phyloP scores from a whole-genome alignment of 2,797 vertebrate genomes.

The Macroramphosus scolopax region DNA sequence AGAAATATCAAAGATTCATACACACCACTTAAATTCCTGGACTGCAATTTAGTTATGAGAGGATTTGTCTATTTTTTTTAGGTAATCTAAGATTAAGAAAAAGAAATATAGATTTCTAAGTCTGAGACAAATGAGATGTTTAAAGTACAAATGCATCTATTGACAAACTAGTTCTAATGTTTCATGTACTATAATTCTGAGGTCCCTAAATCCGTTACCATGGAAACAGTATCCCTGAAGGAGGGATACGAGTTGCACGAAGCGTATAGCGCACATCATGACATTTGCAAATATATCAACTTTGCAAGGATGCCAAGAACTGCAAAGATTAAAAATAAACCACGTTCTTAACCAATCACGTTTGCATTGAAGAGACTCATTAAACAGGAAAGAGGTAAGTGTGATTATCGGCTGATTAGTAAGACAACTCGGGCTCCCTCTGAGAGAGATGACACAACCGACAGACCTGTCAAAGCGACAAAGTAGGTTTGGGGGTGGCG shows the following conservation, averaged over 20 bases:
- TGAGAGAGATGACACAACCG: constrained; percentile 40
- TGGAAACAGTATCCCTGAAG: constrained; percentile 22
- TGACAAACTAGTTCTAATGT: not conserved
- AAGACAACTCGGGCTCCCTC: constrained; percentile 29
- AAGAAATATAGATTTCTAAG: not conserved
- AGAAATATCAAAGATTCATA: not conserved
- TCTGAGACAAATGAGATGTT: not conserved
- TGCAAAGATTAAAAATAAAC: constrained; percentile 2
- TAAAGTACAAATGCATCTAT: constrained; percentile 1
- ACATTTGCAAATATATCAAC: constrained; percentile 24
- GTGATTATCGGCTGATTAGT: constrained; percentile 35
- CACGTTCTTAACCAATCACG: not conserved
- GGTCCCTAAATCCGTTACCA: constrained; percentile 22
- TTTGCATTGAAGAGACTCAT: too few species aligned
- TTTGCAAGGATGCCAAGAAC: constrained; percentile 14
- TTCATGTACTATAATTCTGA: not conserved
- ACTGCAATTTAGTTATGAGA: too few species aligned
- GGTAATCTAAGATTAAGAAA: not conserved
- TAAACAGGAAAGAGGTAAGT: constrained; percentile 17
- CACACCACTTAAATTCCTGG: too few species aligned
- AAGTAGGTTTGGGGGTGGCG: constrained; percentile 40
- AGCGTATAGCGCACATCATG: constrained; percentile 24
- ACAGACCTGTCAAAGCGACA: constrained; percentile 46
- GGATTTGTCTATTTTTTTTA: too few species aligned
- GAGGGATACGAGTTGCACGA: constrained; percentile 2